These are phyloP conservation scores for Lasioglossum oenotherae DNA, from an alignment of 2,888 invertebrate genomes.

Conservation along the genomic window DNA sequence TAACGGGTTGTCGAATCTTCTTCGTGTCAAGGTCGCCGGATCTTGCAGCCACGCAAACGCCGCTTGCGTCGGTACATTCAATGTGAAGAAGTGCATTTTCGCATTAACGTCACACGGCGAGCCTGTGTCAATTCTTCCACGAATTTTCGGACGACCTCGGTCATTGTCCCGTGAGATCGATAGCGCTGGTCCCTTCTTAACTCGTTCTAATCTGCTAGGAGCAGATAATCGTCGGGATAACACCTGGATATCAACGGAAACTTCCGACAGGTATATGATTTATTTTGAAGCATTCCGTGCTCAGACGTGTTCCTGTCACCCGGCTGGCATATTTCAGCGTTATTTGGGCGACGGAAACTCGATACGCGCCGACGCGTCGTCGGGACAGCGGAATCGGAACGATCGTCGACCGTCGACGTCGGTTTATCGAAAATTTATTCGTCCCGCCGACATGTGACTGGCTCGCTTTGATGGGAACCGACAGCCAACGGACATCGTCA, in stretches of 20 bases:
- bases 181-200: not conserved
- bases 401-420: constrained; percentile 70
- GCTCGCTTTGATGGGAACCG: constrained; percentile 67
- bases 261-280: constrained; percentile 43
- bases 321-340: constrained; percentile 71
- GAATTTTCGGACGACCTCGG: not conserved
- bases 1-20: not conserved
- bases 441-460: constrained; percentile 68
- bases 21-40: not conserved
- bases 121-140: not conserved
- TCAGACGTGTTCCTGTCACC: constrained; percentile 67
- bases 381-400: constrained; percentile 72
- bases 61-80: no score
- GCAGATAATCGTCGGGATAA: constrained; percentile 16
- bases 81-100: not conserved
- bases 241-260: constrained; percentile 46
- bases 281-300: constrained; percentile 56
- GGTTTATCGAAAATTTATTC: constrained; percentile 75
- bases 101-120: not conserved
- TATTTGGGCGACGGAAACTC: constrained; percentile 72
- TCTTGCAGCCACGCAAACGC: not conserved
- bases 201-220: not conserved
- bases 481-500: constrained; percentile 65
- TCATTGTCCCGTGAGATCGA: not conserved
- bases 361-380: constrained; percentile 72